Percentiles rank a stretch among this genome's conserved stretches.
Evolutionary conservation across 1,140 invertebrate genomes (phyloP).

Genomic region (Saccostrea echinata): DNA sequence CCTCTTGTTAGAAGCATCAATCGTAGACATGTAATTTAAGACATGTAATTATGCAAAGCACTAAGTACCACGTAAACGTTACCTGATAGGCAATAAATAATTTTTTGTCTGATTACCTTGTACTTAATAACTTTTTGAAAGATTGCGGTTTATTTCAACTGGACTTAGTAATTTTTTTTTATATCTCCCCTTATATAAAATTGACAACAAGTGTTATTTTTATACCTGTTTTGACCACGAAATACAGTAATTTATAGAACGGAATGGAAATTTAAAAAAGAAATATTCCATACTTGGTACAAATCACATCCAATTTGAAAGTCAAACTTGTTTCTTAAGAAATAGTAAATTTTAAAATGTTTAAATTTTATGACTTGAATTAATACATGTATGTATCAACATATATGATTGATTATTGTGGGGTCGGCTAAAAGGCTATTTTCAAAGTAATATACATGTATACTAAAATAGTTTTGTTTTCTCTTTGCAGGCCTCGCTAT

Average conservation of each 20-base stretch:
- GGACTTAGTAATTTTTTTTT: not conserved
- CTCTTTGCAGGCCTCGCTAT: not conserved
- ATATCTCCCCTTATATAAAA: no score
- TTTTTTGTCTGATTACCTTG: not conserved
- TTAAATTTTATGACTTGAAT: no score
- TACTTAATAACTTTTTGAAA: not conserved
- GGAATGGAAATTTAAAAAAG: no score
- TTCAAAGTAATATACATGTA: not conserved
- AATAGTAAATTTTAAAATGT: no score
- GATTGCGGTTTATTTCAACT: not conserved
- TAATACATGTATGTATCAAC: no score
- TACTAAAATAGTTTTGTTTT: not conserved
- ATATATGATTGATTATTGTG: no score
- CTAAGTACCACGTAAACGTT: not conserved
- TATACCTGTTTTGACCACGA: no score
- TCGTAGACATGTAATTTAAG: not conserved
- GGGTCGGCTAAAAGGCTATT: not conserved
- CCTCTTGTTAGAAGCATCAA: not conserved
- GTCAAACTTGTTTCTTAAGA: no score
- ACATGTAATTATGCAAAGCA: conserved; percentile 26
- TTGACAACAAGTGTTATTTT: no score
- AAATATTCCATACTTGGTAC: no score
- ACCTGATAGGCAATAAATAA: not conserved
- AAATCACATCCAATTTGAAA: no score
- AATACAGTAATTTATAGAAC: no score